These are phyloP conservation scores for Neolamprologus falcicula DNA, from an alignment of 2,113 vertebrate species.

Conservation along the genomic window DNA sequence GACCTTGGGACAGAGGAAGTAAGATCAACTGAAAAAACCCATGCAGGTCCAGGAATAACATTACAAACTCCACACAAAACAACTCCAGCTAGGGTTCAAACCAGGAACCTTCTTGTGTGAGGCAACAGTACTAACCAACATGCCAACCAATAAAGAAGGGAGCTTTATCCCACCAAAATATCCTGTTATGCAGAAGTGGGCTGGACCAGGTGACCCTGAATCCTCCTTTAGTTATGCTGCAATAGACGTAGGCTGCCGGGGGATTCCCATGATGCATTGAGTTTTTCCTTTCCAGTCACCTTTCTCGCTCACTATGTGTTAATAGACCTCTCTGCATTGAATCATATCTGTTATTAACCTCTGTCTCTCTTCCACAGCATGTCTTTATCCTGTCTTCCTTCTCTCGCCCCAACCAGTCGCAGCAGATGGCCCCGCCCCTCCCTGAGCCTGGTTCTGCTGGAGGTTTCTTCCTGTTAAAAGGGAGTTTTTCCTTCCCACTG, in stretches of 20 bases:
- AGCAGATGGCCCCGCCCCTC: too few species aligned
- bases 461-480: too few species aligned
- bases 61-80: background rate
- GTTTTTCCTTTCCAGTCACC: too few species aligned
- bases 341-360: accelerated
- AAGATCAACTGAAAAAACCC: background rate
- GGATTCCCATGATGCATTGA: too few species aligned
- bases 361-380: too few species aligned
- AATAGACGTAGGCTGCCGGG: too few species aligned
- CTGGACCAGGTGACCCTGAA: too few species aligned
- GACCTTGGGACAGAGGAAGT: background rate
- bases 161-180: background rate
- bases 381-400: too few species aligned
- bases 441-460: too few species aligned
- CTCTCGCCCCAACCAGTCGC: accelerated
- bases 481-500: too few species aligned
- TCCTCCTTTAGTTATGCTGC: too few species aligned
- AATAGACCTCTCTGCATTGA: accelerated
- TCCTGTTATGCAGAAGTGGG: background rate
- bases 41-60: background rate
- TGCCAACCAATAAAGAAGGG: background rate
- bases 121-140: background rate
- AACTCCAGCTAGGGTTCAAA: background rate
- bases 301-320: too few species aligned
- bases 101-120: background rate